phyloP scores from a whole-genome alignment of 2,113 vertebrate species.

The Ammospiza nelsoni region DNA sequence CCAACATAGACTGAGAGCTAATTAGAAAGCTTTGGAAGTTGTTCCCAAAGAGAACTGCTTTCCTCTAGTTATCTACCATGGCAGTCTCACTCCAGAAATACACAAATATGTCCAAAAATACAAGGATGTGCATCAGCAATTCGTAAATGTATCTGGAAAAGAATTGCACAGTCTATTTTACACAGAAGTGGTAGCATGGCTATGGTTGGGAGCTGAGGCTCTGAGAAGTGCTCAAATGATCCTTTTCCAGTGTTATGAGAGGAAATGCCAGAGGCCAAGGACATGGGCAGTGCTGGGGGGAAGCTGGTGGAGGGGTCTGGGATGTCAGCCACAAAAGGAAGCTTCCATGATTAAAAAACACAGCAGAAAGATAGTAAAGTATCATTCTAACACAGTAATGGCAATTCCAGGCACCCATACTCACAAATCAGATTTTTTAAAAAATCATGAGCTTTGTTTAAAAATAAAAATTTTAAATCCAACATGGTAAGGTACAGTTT shows the following conservation, averaged over 20 bases:
- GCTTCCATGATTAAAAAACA: background rate
- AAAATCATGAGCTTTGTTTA: background rate
- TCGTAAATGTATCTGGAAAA: background rate
- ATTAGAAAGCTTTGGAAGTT: constrained; percentile 38
- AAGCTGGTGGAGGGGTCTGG: background rate
- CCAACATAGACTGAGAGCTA: constrained; percentile 35
- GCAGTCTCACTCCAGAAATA: constrained; percentile 8
- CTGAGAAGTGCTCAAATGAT: background rate
- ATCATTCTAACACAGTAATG: background rate
- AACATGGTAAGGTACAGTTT: background rate
- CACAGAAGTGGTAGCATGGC: background rate
- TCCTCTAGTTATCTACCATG: constrained; percentile 10
- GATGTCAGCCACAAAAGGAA: background rate
- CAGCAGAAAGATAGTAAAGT: background rate
- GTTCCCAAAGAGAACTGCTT: background rate
- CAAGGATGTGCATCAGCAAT: background rate
- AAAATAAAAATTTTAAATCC: background rate
- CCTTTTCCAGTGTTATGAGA: rapidly evolving
- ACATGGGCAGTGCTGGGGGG: background rate
- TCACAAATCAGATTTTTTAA: background rate
- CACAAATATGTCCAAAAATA: background rate
- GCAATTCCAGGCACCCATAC: background rate
- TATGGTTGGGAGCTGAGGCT: background rate
- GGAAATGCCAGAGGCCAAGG: background rate
- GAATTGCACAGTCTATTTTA: background rate